These are phyloP conservation scores for Onychostruthus taczanowskii DNA, from an alignment of 2,113 vertebrate species.

Conservation along the genomic window DNA sequence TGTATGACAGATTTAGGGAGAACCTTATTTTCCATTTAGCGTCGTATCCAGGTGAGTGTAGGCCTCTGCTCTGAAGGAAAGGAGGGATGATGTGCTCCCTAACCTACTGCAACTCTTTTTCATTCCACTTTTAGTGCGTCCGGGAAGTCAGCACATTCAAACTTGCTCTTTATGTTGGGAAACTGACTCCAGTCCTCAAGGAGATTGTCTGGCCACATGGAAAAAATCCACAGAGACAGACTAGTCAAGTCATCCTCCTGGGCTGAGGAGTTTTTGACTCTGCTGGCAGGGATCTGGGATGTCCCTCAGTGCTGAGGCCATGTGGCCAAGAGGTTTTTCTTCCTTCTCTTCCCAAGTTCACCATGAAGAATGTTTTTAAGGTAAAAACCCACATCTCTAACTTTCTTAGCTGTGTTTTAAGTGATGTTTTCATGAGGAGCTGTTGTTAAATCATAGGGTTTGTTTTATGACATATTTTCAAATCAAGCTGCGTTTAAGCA, in stretches of 20 bases:
- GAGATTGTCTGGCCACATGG: not conserved
- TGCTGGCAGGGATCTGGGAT: not conserved
- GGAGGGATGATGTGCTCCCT: no score
- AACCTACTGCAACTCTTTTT: accelerated
- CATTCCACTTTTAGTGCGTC: not conserved
- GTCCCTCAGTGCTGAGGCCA: not conserved
- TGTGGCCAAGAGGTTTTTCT: not conserved
- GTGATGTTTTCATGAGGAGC: not conserved
- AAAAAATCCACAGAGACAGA: not conserved
- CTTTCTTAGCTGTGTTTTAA: not conserved
- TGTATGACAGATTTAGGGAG: not conserved
- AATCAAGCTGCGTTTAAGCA: not conserved
- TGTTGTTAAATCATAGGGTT: not conserved
- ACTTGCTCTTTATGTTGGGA: not conserved
- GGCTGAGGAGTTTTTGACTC: not conserved
- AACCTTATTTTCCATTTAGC: not conserved
- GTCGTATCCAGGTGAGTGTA: not conserved
- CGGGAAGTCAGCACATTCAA: no score
- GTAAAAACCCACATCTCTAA: not conserved
- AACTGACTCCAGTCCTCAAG: not conserved
- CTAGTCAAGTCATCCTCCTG: not conserved
- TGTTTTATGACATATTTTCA: not conserved
- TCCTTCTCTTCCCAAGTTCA: not conserved
- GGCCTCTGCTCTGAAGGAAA: not conserved
- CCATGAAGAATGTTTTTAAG: not conserved